phyloP scores from a whole-genome alignment of 2,888 invertebrate genomes.

The Drosophila pseudotakahashii region DNA sequence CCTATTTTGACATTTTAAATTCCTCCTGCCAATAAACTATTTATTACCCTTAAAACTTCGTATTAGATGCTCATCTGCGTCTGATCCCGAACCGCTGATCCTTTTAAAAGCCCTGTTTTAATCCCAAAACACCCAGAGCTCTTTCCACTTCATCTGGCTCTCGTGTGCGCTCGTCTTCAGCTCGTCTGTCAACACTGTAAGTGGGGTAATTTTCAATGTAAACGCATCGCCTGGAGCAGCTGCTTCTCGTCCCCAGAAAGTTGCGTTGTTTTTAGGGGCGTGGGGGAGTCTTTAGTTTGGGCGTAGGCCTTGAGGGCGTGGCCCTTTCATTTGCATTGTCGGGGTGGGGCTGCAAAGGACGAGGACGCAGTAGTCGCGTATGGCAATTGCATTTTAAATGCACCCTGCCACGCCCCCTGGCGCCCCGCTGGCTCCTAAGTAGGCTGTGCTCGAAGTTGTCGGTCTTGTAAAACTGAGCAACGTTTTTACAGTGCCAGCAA shows the following conservation, averaged over 20 bases:
- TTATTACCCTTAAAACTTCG: too few species aligned
- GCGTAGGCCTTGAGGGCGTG: constrained; percentile 60
- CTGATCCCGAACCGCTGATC: constrained; percentile 7
- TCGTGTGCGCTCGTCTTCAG: constrained; percentile 41
- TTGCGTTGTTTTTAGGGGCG: neutral
- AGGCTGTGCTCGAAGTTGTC: constrained; percentile 28
- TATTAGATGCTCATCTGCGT: too few species aligned
- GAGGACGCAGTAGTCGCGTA: constrained; percentile 33
- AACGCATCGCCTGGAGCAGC: constrained; percentile 73
- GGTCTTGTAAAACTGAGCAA: constrained; percentile 51
- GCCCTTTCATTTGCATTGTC: constrained; percentile 70
- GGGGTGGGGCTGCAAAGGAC: constrained; percentile 11
- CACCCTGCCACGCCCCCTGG: constrained; percentile 59
- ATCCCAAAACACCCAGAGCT: neutral
- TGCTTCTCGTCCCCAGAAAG: constrained; percentile 15
- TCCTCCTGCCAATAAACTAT: too few species aligned
- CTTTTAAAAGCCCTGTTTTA: neutral
- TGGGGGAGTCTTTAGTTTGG: constrained; percentile 11
- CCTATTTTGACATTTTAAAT: too few species aligned
- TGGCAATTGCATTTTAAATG: constrained; percentile 76
- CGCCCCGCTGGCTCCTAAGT: constrained; percentile 42
- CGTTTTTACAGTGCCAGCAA: constrained; percentile 70
- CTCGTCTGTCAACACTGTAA: constrained; percentile 66
- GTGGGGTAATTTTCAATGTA: constrained; percentile 81
- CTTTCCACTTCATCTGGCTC: constrained; percentile 11